Evolutionary conservation across 2,888 invertebrate genomes (phyloP), one percentile per base, ranked within the genome.

Genomic region (Conops quadrifasciatus): DNA sequence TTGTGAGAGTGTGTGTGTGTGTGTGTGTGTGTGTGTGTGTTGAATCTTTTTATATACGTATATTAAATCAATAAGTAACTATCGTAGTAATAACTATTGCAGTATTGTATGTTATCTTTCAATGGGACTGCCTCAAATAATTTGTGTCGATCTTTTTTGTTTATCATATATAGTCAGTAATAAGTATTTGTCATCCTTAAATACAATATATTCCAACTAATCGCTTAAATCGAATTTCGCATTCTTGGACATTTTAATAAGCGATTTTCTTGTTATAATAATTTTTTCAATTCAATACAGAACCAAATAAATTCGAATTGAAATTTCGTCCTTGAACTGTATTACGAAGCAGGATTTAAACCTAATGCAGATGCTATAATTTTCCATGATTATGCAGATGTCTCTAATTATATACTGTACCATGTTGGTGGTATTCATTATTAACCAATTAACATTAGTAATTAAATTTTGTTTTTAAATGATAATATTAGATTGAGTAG

Each of bases 51-150:
- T n/a, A n/a, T 66, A n/a, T n/a, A n/a, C n/a, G n/a, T n/a, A 63
- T 63, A 26, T 68, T 49, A n/a, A 36, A 15, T 62, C 60, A 26
- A 13, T 21, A 43, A 66, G 59, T 62, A 56, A 30, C 65, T 73
- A 66, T 66, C 62, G 63, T 71, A 68, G 43, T 73, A 74, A 73
- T 74, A 72, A 70, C 72, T 72, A 73, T 69, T 67, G 71, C 69
- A 74, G 9, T 36, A 36, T 36, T 36, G 36, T 36, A 36, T 36
- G 9, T 36, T 36, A 36, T 36, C 9, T 36, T 36, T 9, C 36
- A 36, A 36, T 36, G 4, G 36, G 9, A 36, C 36, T 7, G 9
- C 36, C 9, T 36, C 36, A 36, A 36, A 9, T 36, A 36, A 36
- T 4, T 36, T 36, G 36, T 36, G 4, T 36, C 4, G 5, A 9